These are phyloP conservation scores for Montipora capitata DNA, from an alignment of 92 coral and sea anemone species.

Conservation along the genomic window DNA sequence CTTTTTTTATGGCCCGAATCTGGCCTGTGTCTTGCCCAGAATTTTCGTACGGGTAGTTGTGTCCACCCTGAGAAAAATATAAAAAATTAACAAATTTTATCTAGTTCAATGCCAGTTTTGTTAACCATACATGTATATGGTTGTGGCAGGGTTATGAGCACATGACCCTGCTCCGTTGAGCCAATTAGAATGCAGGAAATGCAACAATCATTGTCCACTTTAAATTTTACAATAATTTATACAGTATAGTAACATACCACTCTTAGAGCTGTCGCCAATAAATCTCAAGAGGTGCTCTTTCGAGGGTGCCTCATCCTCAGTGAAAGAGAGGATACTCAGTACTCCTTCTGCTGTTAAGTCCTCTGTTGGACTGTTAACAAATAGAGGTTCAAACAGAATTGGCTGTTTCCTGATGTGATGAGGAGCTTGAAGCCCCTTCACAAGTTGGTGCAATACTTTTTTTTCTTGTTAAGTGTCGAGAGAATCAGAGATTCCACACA, in stretches of 20 bases:
- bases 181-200: not conserved
- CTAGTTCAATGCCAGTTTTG: not conserved
- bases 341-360: constrained; percentile 7
- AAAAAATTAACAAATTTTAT: too few species aligned
- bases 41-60: too few species aligned
- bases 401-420: constrained; percentile 18
- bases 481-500: constrained; percentile 44
- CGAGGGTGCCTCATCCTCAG: not conserved
- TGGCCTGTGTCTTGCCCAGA: too few species aligned
- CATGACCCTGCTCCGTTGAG: not conserved
- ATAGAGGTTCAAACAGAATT: constrained; percentile 9
- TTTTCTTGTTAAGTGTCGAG: constrained; percentile 17
- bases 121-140: not conserved
- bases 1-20: too few species aligned
- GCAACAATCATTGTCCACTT: not conserved
- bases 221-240: not conserved
- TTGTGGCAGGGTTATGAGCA: not conserved
- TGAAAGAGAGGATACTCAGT: constrained; percentile 7
- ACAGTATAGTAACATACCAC: constrained; percentile 9
- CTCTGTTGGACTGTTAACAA: constrained; percentile 13
- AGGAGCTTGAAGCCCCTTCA: constrained; percentile 11
- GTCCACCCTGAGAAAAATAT: not conserved
- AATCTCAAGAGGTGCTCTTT: constrained; percentile 10
- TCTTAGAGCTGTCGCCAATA: constrained; percentile 13
- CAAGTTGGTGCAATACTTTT: constrained; percentile 18